Conservation (phyloP, 2,797 vertebrate species). For the Calcarius lapponicus region DNA sequence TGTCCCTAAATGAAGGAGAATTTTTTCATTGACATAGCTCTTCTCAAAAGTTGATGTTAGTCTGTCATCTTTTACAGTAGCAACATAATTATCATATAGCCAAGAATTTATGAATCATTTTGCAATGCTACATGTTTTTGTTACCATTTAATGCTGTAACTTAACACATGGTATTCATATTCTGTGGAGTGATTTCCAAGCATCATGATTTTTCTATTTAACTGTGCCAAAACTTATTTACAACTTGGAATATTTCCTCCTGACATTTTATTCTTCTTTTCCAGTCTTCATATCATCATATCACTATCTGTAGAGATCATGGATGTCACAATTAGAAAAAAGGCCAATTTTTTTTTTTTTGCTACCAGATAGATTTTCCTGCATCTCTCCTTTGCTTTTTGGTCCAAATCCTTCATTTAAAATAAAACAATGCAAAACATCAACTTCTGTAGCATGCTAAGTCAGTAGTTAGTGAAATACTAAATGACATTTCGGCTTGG, state of each 20-base stretch:
- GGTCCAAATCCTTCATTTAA: not conserved
- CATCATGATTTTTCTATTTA: constrained; percentile 21
- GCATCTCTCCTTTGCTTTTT: not conserved
- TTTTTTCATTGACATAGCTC: not conserved
- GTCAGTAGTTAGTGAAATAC: not conserved
- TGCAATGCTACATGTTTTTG: not conserved
- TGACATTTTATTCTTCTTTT: constrained; percentile 29
- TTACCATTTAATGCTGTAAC: constrained; percentile 25
- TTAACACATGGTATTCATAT: constrained; percentile 19
- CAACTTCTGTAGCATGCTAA: not conserved
- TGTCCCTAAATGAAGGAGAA: not conserved
- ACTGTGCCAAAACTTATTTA: constrained; percentile 44
- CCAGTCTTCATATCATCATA: not conserved
- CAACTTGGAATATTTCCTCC: constrained; percentile 19
- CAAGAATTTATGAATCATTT: constrained; percentile 32
- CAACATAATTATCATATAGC: not conserved
- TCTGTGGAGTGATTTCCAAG: not conserved
- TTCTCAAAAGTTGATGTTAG: not conserved
- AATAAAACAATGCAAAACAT: not conserved
- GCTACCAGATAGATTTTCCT: not conserved
- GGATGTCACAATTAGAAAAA: not conserved
- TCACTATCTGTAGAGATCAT: not conserved
- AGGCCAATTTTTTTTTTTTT: not conserved
- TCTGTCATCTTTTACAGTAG: constrained; percentile 22
- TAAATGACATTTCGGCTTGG: not conserved